Percentiles rank a stretch among this genome's conserved stretches.
These are phyloP conservation scores for Crotalus horridus DNA, from an alignment of 2,113 vertebrate genomes.

Conservation along the genomic window DNA sequence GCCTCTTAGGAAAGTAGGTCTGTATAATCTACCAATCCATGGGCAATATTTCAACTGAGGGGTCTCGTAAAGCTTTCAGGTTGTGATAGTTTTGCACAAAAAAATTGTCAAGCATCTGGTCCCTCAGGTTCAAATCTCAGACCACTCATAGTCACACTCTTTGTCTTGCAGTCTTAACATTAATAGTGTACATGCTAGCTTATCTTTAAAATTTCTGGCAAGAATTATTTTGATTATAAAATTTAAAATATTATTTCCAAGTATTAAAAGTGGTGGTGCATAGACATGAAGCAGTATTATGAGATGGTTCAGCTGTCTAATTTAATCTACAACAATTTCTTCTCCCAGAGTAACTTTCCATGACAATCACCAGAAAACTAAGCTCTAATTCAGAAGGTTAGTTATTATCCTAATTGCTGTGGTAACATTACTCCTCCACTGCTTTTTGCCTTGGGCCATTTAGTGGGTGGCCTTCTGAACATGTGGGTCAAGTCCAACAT, in stretches of 20 bases:
- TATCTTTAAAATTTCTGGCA: background rate
- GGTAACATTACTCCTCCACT: constrained; percentile 19
- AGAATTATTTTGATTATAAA: background rate
- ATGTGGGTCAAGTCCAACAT: constrained; percentile 19
- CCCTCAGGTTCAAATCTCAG: background rate
- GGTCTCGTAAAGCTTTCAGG: background rate
- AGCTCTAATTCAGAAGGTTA: background rate
- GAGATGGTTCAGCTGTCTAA: background rate
- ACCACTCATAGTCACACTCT: background rate
- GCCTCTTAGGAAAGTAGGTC: background rate
- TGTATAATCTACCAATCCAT: background rate
- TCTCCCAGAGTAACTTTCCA: background rate
- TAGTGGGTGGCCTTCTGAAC: constrained; percentile 39
- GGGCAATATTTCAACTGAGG: background rate
- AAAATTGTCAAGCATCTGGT: background rate
- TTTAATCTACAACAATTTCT: background rate
- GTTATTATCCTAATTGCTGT: background rate
- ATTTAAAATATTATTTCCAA: background rate
- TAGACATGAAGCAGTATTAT: rapidly evolving
- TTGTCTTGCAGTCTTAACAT: background rate
- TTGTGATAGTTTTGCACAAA: background rate
- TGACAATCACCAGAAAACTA: rapidly evolving
- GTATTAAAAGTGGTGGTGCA: background rate
- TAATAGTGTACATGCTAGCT: background rate
- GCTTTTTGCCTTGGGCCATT: constrained; percentile 11